phyloP scores from a whole-genome alignment of 2,113 vertebrate species.

The Ceyx margarethae region DNA sequence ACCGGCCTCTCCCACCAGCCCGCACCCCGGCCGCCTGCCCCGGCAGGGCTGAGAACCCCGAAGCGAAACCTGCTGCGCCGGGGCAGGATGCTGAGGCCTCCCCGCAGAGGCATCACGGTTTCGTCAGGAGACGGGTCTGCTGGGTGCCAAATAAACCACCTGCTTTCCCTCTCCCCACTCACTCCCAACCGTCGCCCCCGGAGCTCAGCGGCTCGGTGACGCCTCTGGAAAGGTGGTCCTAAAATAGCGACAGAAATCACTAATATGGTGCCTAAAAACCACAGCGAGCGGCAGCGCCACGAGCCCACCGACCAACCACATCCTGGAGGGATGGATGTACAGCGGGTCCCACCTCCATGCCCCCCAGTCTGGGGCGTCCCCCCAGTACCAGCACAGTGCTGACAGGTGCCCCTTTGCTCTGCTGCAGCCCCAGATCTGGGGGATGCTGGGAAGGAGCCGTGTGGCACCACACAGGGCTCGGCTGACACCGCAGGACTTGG shows the following conservation, averaged over 20 bases:
- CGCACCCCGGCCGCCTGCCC: rapidly evolving
- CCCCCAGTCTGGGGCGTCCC: not conserved
- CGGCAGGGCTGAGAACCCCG: not conserved
- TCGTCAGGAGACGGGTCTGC: not conserved
- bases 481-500: rapidly evolving
- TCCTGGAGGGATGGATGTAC: not conserved
- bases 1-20: rapidly evolving
- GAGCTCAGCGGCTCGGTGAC: not conserved
- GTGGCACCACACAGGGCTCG: rapidly evolving
- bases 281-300: rapidly evolving
- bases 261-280: not conserved
- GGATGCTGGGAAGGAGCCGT: too few relatives aligned
- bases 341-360: rapidly evolving
- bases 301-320: rapidly evolving
- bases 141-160: not conserved
- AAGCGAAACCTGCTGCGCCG: not conserved
- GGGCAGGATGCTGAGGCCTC: not conserved
- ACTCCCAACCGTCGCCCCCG: not conserved
- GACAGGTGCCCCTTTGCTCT: too few relatives aligned
- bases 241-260: not conserved
- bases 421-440: not conserved
- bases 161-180: not conserved
- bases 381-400: not conserved
- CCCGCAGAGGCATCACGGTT: not conserved
- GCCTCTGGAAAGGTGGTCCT: not conserved